Evolutionary conservation across 1,140 invertebrate species (phyloP).

Genomic region (Acromyrmex charruanus): DNA sequence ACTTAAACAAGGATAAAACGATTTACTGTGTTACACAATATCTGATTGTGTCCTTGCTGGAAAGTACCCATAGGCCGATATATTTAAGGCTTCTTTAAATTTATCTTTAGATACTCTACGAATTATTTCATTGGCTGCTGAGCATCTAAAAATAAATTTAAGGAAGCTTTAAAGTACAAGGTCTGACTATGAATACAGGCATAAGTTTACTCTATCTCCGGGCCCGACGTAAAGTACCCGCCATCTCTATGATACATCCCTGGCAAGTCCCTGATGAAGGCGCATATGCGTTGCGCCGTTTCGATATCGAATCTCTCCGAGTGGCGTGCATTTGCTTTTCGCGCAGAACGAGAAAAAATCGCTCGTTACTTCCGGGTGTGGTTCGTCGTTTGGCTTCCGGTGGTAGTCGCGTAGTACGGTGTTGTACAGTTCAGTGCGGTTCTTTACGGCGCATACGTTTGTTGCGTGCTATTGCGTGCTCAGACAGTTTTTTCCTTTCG

Average conservation of each 20-base stretch:
- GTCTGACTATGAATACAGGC: no score
- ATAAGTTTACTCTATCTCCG: no score
- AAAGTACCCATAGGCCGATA: no score
- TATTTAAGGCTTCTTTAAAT: no score
- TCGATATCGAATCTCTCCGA: background rate
- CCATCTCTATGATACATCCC: background rate
- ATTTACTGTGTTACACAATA: no score
- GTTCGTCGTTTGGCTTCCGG: background rate
- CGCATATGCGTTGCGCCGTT: conserved; percentile 11
- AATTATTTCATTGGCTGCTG: no score
- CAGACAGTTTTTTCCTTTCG: conserved; percentile 33
- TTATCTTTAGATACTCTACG: no score
- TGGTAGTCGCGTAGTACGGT: background rate
- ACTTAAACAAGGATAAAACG: no score
- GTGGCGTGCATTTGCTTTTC: background rate
- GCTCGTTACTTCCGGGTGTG: background rate
- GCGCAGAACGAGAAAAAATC: background rate
- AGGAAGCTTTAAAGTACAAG: no score
- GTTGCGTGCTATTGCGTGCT: background rate
- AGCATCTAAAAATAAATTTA: no score
- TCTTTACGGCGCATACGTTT: background rate
- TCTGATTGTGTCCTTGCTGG: no score
- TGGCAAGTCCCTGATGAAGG: background rate
- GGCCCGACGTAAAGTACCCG: no score
- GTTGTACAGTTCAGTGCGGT: background rate